Evolutionary conservation across 2,797 vertebrate species (phyloP).

Genomic region (Paedocypris micromegethes): DNA sequence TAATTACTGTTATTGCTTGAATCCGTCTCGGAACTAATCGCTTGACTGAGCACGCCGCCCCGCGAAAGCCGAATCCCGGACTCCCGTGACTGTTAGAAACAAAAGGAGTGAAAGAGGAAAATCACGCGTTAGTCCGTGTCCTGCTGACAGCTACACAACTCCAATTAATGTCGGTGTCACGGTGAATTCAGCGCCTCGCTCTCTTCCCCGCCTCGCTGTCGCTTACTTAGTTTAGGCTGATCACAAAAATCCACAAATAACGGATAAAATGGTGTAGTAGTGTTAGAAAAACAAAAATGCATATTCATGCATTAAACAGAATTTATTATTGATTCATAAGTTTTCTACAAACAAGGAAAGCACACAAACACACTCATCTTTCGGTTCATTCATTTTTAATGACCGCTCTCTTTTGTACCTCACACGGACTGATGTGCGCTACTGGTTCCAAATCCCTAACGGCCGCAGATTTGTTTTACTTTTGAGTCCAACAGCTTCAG

Average conservation of each 20-base stretch:
- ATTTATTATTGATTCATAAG: too few species aligned
- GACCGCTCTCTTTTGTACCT: slow-evolving; percentile 26
- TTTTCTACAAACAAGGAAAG: not conserved
- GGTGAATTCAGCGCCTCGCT: slow-evolving; percentile 10
- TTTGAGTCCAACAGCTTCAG: slow-evolving; percentile 13
- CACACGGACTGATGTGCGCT: slow-evolving; percentile 21
- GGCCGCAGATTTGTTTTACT: slow-evolving; percentile 32
- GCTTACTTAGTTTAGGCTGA: too few species aligned
- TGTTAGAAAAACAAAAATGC: not conserved
- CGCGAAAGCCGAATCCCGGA: slow-evolving; percentile 74
- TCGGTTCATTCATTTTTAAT: slow-evolving; percentile 37
- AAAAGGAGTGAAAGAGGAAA: slow-evolving; percentile 75
- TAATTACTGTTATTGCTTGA: not conserved
- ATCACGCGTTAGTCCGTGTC: slow-evolving; percentile 28
- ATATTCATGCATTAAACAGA: too few species aligned
- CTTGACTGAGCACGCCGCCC: slow-evolving; percentile 69
- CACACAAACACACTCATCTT: slow-evolving; percentile 21
- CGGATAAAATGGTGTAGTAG: too few species aligned
- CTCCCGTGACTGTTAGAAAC: slow-evolving; percentile 77
- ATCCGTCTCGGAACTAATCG: slow-evolving; percentile 65
- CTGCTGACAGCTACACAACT: slow-evolving; percentile 30
- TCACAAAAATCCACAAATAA: too few species aligned
- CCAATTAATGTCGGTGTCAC: slow-evolving; percentile 35
- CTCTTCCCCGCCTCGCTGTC: not conserved
- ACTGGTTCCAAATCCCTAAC: slow-evolving; percentile 24